Percentiles rank a stretch among this genome's conserved stretches.
Evolutionary conservation across 2,113 vertebrate species (phyloP).

Genomic region (Coturnix japonica): DNA sequence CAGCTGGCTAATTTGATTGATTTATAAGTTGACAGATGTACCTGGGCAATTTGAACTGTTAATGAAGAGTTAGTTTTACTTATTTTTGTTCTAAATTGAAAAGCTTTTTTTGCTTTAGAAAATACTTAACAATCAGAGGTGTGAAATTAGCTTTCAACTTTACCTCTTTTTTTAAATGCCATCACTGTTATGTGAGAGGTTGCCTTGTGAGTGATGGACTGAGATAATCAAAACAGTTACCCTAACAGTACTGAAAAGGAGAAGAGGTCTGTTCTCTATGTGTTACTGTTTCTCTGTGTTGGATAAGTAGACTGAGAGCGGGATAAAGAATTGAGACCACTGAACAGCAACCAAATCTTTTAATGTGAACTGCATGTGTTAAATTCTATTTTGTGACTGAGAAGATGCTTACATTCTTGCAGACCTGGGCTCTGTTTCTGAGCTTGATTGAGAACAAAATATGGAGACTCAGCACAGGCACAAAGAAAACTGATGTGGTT

Average conservation of each 20-base stretch:
- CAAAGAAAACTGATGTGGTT: neutral
- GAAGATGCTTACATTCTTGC: neutral
- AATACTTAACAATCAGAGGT: constrained; percentile 41
- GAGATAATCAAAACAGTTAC: neutral
- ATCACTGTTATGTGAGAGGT: neutral
- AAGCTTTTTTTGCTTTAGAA: constrained; percentile 30
- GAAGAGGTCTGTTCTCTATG: neutral
- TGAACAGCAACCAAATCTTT: neutral
- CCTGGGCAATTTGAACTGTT: constrained; percentile 35
- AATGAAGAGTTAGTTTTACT: constrained; percentile 39
- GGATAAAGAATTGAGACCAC: neutral
- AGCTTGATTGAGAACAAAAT: neutral
- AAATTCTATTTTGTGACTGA: neutral
- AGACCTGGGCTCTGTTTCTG: neutral
- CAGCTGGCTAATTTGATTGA: constrained; percentile 48
- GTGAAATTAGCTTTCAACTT: constrained; percentile 12
- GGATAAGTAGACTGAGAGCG: neutral
- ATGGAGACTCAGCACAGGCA: neutral
- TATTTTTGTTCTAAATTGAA: neutral
- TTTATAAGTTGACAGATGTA: constrained; percentile 52
- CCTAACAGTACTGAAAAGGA: neutral
- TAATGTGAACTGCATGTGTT: neutral
- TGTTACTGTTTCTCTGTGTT: neutral
- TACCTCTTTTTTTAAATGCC: neutral
- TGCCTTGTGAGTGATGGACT: neutral